Conservation (phyloP, 1,140 invertebrate genomes). For the Aphelenchoides besseyi region DNA sequence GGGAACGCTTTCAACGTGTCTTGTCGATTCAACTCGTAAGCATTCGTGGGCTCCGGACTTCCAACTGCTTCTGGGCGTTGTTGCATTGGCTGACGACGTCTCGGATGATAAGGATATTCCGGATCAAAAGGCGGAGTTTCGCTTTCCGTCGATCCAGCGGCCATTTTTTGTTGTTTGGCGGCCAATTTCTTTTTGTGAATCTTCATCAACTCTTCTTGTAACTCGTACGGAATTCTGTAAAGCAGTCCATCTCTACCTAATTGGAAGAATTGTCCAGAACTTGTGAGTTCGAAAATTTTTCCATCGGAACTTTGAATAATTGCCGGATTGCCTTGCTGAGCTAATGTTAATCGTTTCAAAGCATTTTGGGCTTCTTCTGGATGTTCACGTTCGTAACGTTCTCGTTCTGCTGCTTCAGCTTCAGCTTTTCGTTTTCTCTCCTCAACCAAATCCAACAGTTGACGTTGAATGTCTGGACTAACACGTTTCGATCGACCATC, state of each 20-base stretch:
- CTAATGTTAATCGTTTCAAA: background rate
- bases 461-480: background rate
- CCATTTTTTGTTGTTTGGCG: background rate
- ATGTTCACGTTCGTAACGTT: background rate
- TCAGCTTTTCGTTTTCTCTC: background rate
- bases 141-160: background rate
- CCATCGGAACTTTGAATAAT: constrained; percentile 3
- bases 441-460: constrained; percentile 15
- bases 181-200: background rate
- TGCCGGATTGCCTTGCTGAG: background rate
- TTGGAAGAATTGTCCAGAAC: background rate
- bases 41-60: background rate
- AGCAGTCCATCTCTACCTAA: background rate
- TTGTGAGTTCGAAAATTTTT: background rate
- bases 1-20: too few species aligned
- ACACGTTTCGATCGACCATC: constrained; percentile 1
- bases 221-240: background rate
- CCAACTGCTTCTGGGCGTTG: background rate
- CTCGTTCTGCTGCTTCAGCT: background rate
- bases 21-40: background rate
- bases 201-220: background rate
- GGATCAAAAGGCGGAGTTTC: constrained; percentile 11
- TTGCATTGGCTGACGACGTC: background rate
- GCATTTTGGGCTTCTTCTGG: background rate
- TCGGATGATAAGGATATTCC: constrained; percentile 3